Evolutionary conservation across 2,113 vertebrate genomes (phyloP), one percentile per base, ranked within the genome.

Genomic region (Drymodes brunneopygia): DNA sequence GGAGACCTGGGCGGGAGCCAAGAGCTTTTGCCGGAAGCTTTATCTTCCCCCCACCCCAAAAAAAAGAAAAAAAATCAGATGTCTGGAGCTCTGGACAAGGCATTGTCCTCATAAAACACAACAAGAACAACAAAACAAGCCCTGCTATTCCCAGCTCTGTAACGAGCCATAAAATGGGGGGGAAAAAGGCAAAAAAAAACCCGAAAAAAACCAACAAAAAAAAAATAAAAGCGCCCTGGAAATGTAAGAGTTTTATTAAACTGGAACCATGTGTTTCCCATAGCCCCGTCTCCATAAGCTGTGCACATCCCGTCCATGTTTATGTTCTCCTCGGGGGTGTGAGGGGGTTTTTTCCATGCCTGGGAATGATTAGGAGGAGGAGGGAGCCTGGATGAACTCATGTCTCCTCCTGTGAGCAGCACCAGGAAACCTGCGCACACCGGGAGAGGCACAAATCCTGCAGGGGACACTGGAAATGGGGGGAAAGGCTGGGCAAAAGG

Each of bases 231-330:
- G 8, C 31, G 11, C 44, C 17, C 38, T 95, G 86, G 92, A 92
- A 95, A 92, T 92, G 61, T 86, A 90, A 51, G 82, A 88, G 35
- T 64, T 81, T 83, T 83, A 74, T 86, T 80, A 90, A 96, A 97
- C 87, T 84, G 75, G 88, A 97, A 93, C 94, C 96, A 96, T 93
- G 94, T 96, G 93, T 96, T 95, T 94, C 82, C 81, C 81, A 90
- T 51, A 94, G 95, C 27, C 69, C 85, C 31, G 72, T 94, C 93
- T 83, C 78, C 90, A 36, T 79, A 86, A 67, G 83, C 91, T 81
- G 72, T 95, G 95, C 94, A 95, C 95, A 96, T 95, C 92, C 72
- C 83, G 45, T 47, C n/a, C 86, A 53, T 97, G 96, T 96, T 97
- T 97, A 96, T 96, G 88, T 94, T 96, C 95, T 96, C 79, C 90